Conservation (phyloP, 2,113 vertebrate genomes). For the Neoarius graeffei region DNA sequence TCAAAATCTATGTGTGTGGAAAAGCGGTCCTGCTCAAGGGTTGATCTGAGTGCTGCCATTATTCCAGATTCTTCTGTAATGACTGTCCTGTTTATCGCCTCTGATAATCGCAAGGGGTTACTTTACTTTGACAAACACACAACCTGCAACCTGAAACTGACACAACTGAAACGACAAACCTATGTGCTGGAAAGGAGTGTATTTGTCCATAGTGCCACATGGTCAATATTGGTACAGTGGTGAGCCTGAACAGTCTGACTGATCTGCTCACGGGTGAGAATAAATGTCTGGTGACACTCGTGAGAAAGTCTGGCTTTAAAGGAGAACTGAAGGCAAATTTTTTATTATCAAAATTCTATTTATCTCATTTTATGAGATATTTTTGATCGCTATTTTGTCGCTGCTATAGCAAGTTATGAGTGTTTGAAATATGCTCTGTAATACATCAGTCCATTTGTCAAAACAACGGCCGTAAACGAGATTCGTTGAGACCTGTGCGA, state of each 20-base stretch:
- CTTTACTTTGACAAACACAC: constrained; percentile 40
- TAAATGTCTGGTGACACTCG: neutral
- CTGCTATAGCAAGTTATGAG: no score
- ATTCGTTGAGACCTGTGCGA: no score
- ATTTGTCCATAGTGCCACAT: neutral
- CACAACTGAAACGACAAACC: neutral
- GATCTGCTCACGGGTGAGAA: neutral
- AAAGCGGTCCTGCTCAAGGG: constrained; percentile 39
- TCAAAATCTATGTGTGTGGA: constrained; percentile 12
- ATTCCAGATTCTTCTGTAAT: constrained; percentile 54
- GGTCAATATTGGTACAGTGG: neutral
- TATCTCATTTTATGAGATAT: no score
- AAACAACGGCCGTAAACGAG: no score
- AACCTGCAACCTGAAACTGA: neutral
- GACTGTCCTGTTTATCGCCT: constrained; percentile 28
- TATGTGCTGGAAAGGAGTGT: neutral
- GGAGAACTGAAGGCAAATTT: no score
- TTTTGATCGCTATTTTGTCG: no score
- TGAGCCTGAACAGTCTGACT: neutral
- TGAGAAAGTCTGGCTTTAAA: neutral
- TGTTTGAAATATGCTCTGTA: no score
- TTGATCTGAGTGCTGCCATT: constrained; percentile 39
- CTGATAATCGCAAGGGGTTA: constrained; percentile 44
- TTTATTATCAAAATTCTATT: no score
- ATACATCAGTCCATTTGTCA: no score